Percentiles rank a stretch among this genome's conserved stretches.
phyloP scores from a whole-genome alignment of 2,888 invertebrate genomes.

The Liodrosophila aerea region DNA sequence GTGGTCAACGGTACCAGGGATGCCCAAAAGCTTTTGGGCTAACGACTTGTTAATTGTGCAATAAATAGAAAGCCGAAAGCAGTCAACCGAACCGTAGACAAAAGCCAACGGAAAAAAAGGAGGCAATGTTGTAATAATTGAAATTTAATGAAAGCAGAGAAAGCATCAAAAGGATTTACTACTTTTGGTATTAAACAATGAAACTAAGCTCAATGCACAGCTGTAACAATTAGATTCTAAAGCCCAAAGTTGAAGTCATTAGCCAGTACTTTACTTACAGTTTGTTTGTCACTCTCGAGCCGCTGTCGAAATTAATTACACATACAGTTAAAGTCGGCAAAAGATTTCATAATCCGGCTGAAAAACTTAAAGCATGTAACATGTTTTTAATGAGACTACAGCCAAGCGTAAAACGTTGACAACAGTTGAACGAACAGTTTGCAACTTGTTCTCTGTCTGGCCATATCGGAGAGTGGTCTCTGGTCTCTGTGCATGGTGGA shows the following conservation, averaged over 20 bases:
- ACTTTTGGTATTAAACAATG: not conserved
- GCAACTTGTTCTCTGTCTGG: constrained; percentile 55
- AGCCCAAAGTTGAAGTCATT: not conserved
- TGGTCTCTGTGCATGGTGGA: constrained; percentile 24
- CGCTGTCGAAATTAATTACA: constrained; percentile 62
- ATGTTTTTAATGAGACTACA: constrained; percentile 74
- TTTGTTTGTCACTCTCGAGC: constrained; percentile 21
- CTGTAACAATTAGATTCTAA: not conserved
- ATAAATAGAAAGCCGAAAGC: constrained; percentile 72
- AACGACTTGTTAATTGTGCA: constrained; percentile 77
- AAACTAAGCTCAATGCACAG: not conserved
- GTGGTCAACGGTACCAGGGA: constrained; percentile 40
- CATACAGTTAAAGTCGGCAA: constrained; percentile 63
- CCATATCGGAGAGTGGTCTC: constrained; percentile 3
- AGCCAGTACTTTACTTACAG: not conserved
- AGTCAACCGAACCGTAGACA: constrained; percentile 3
- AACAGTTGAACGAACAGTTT: too few relatives aligned
- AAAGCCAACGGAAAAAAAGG: constrained; percentile 11
- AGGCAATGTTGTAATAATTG: constrained; percentile 70
- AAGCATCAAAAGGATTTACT: constrained; percentile 53
- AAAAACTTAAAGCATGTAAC: constrained; percentile 68
- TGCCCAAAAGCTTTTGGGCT: constrained; percentile 50
- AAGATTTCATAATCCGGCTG: constrained; percentile 71
- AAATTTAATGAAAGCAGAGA: constrained; percentile 57
- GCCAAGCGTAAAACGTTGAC: constrained; percentile 22